Conservation (phyloP, 2,113 vertebrate genomes). For the Aleadryas rufinucha region DNA sequence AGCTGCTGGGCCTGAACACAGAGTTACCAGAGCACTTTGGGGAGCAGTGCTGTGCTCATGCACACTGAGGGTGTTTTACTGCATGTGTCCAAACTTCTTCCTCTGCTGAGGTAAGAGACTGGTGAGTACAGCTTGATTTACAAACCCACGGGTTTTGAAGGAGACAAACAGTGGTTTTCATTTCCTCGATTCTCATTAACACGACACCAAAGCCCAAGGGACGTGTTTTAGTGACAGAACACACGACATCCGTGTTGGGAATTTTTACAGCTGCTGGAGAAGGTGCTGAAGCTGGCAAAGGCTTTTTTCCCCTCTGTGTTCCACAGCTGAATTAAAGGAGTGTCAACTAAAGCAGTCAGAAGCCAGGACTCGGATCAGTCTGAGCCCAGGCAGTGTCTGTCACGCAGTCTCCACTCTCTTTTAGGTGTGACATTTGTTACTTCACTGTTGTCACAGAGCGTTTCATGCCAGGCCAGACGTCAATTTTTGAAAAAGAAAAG, state of each 20-base stretch:
- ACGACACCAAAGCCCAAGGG: neutral
- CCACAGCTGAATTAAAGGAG: neutral
- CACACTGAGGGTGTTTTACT: neutral
- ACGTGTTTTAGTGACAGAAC: neutral
- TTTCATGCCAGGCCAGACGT: neutral
- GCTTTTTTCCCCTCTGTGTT: neutral
- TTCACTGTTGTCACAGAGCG: neutral
- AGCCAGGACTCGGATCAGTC: neutral
- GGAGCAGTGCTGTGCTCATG: accelerated
- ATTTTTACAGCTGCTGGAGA: neutral
- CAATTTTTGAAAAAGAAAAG: neutral
- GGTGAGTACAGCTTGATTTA: neutral
- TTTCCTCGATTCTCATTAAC: neutral
- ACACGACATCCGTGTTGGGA: neutral
- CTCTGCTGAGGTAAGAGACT: neutral
- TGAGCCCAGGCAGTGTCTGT: neutral
- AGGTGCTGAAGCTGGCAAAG: neutral
- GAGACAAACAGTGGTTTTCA: neutral
- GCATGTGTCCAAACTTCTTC: accelerated
- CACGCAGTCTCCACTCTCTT: neutral
- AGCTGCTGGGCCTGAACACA: neutral
- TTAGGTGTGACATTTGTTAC: neutral
- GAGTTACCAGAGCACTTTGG: neutral
- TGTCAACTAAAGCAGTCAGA: neutral
- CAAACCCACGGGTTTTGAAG: neutral